Percentiles rank a stretch among this genome's conserved stretches.
Conservation (phyloP, 30 jellyfish, hydroid and myxozoan species). For the Turritopsis rubra region DNA sequence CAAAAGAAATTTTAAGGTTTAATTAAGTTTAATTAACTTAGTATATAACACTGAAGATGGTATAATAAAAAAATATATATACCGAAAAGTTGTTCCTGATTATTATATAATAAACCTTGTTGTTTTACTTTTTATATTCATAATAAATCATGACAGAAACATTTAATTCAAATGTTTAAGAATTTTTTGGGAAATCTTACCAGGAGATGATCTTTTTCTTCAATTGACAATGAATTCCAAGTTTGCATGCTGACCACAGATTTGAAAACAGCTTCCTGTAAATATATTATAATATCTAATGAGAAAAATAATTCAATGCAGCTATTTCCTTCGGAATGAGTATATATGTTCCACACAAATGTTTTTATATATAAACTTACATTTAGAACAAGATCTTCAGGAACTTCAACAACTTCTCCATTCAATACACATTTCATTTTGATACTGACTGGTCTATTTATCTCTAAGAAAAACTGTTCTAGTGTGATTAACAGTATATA, state of each 20-base stretch:
- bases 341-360: background rate
- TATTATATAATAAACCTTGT: too few relatives aligned
- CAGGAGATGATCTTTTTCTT: conserved; percentile 43
- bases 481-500: too few relatives aligned
- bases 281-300: background rate
- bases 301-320: too few relatives aligned
- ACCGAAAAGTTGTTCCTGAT: too few relatives aligned
- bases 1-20: too few relatives aligned
- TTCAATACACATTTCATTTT: conserved; percentile 30
- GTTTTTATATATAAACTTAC: conserved; percentile 24
- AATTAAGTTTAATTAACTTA: too few relatives aligned
- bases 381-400: conserved; percentile 38
- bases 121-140: background rate
- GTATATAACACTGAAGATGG: too few relatives aligned
- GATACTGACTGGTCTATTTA: too few relatives aligned
- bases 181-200: conserved; percentile 6
- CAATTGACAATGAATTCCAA: conserved; percentile 39
- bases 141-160: background rate
- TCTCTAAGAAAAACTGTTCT: too few relatives aligned
- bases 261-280: conserved; percentile 37
- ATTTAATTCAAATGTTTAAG: background rate
- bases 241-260: conserved; percentile 36
- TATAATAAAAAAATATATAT: too few relatives aligned
- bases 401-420: conserved; percentile 46
- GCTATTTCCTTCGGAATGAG: background rate